Conservation (phyloP, 2,797 vertebrate species). For the Anguilla marmorata region DNA sequence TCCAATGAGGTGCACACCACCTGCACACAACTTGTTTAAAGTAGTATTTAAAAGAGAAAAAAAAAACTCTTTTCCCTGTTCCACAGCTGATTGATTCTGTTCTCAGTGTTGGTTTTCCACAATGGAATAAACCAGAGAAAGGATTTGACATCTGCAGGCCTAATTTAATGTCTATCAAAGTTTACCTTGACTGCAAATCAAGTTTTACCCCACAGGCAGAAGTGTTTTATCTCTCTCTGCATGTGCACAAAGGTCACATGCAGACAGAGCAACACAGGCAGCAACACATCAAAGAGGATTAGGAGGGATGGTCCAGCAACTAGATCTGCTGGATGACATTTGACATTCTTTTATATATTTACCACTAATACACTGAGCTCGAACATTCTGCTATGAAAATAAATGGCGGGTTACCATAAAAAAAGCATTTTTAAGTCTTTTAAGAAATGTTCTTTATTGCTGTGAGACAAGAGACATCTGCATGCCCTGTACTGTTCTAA, state of each 20-base stretch:
- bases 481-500: background rate
- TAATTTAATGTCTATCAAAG: background rate
- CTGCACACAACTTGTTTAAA: background rate
- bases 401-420: background rate
- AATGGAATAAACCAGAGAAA: background rate
- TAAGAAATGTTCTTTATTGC: background rate
- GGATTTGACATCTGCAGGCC: background rate
- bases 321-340: constrained; percentile 8
- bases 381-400: background rate
- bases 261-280: background rate
- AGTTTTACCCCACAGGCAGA: background rate
- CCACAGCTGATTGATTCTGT: background rate
- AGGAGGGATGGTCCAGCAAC: background rate
- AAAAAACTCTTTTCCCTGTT: background rate
- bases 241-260: background rate
- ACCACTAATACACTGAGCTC: background rate
- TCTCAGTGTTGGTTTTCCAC: background rate
- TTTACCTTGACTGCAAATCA: background rate
- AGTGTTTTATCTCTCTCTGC: background rate
- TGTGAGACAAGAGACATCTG: background rate
- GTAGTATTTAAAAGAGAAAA: background rate
- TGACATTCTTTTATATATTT: background rate
- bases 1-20: background rate
- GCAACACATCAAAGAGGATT: background rate
- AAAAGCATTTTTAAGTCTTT: background rate